Evolutionary conservation across 1,140 invertebrate genomes (phyloP).

Genomic region (Eueides isabella): DNA sequence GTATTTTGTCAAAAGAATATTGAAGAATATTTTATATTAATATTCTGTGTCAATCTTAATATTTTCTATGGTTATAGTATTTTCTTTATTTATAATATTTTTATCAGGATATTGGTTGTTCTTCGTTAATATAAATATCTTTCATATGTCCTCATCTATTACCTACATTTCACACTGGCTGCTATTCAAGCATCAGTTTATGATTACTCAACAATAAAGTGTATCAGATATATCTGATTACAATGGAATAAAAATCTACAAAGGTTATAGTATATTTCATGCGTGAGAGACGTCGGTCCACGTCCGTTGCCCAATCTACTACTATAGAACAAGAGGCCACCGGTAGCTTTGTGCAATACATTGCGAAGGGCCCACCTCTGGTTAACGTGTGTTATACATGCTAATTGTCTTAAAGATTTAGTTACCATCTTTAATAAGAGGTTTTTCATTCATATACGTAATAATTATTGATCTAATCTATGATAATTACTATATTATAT

Average conservation of each 20-base stretch:
- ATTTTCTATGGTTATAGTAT: too few relatives aligned
- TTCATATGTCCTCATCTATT: not conserved
- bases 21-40: not conserved
- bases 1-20: not conserved
- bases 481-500: not conserved
- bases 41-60: too few relatives aligned
- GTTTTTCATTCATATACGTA: not conserved
- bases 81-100: too few relatives aligned
- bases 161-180: not conserved
- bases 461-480: not conserved
- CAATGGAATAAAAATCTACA: constrained; percentile 35
- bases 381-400: not conserved
- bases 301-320: constrained; percentile 53
- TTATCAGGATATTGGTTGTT: too few relatives aligned
- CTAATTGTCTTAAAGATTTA: constrained; percentile 8
- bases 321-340: constrained; percentile 52
- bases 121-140: too few relatives aligned
- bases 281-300: constrained; percentile 47
- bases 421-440: not conserved
- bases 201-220: not conserved
- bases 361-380: constrained; percentile 51
- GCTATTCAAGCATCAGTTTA: not conserved
- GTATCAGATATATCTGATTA: not conserved
- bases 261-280: constrained; percentile 45
- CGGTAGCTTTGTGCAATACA: constrained; percentile 52